Conservation (phyloP, 30 jellyfish, hydroid and myxozoan species). For the Aurelia coerulea region DNA sequence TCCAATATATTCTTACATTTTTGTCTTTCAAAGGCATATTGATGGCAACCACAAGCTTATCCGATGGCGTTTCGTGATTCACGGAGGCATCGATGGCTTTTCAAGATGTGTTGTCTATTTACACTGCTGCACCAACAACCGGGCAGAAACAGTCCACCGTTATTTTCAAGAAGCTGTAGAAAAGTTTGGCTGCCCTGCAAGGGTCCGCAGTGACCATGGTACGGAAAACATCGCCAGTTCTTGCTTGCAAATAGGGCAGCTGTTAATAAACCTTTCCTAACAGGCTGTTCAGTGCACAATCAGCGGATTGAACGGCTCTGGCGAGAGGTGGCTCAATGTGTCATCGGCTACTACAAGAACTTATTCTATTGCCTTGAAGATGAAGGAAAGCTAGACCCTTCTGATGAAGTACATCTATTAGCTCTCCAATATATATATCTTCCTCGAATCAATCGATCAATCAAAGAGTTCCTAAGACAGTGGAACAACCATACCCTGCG, state of each 20-base stretch:
- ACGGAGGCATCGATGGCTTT: background rate
- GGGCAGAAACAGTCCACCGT: conserved; percentile 31
- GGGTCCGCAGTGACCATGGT: conserved; percentile 42
- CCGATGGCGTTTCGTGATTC: conserved; percentile 41
- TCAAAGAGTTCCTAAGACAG: too few species aligned
- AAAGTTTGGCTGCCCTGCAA: conserved; percentile 33
- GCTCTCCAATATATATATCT: conserved; percentile 12
- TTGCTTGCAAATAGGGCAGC: conserved; percentile 18
- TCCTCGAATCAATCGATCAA: too few species aligned
- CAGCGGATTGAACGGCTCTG: too few species aligned
- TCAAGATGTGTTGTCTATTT: conserved; percentile 10
- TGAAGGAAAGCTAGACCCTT: conserved; percentile 31
- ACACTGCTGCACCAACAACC: conserved; percentile 19
- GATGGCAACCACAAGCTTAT: conserved; percentile 40
- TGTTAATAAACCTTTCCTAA: too few species aligned
- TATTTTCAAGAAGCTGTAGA: conserved; percentile 22
- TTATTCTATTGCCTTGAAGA: conserved; percentile 26
- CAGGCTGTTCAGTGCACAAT: too few species aligned
- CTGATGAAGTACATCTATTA: conserved; percentile 14
- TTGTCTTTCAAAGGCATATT: conserved; percentile 5
- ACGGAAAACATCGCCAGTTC: conserved; percentile 35
- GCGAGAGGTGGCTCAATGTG: conserved; percentile 16
- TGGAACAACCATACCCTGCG: background rate
- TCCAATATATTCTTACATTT: background rate
- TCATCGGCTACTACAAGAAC: conserved; percentile 3